Percentiles rank a stretch among this genome's conserved stretches.
Conservation (phyloP, 2,113 vertebrate species). For the Puma concolor region DNA sequence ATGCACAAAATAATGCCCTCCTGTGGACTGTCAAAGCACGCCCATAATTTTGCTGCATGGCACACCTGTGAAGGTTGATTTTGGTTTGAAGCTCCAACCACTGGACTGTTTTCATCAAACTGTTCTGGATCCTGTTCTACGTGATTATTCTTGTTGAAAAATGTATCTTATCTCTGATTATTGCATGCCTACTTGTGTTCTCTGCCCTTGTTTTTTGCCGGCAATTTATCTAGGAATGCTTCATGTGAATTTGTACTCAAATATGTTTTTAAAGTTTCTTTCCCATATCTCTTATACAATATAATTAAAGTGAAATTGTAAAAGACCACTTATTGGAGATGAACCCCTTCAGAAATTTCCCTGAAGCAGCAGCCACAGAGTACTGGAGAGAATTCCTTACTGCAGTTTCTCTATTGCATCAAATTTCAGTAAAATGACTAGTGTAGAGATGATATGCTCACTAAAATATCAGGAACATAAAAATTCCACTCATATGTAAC, state of each 20-base stretch:
- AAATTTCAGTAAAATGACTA: neutral
- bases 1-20: too few species aligned
- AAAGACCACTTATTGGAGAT: neutral
- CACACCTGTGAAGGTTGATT: neutral
- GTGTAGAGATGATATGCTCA: neutral
- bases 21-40: neutral
- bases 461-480: neutral
- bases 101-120: neutral
- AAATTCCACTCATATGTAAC: neutral
- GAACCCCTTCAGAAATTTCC: neutral
- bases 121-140: neutral
- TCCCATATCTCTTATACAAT: neutral
- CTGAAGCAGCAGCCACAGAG: neutral
- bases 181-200: neutral
- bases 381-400: neutral
- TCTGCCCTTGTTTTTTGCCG: neutral
- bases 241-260: neutral
- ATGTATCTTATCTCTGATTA: constrained; percentile 38
- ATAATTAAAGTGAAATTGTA: constrained; percentile 21
- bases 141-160: constrained; percentile 26
- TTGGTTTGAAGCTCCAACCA: neutral
- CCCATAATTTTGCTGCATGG: neutral
- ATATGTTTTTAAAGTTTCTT: neutral
- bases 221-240: constrained; percentile 4
- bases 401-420: neutral